Evolutionary conservation across 1,140 invertebrate genomes (phyloP).

Genomic region (Centruroides sculpturatus): DNA sequence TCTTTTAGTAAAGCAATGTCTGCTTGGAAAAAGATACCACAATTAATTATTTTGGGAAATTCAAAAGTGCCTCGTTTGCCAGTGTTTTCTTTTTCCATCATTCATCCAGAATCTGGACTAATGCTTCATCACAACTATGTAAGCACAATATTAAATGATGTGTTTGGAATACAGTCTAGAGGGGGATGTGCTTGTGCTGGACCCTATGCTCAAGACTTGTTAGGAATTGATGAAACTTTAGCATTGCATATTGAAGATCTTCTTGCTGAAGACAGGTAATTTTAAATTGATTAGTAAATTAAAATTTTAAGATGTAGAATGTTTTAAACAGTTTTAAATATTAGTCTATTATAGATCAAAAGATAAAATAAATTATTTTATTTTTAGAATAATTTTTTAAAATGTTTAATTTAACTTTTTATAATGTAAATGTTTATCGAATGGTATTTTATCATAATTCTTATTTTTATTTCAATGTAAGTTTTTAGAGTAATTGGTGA

Average conservation of each 20-base stretch:
- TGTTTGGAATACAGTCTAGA: constrained; percentile 79
- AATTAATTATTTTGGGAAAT: constrained; percentile 65
- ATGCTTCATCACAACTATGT: constrained; percentile 86
- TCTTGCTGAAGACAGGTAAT: constrained; percentile 43
- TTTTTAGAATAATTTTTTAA: no score
- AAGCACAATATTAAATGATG: constrained; percentile 70
- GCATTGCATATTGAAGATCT: constrained; percentile 59
- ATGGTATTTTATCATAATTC: no score
- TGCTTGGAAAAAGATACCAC: constrained; percentile 43
- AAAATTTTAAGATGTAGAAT: no score
- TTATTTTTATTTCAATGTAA: no score
- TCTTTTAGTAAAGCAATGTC: constrained; percentile 17
- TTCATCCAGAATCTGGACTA: constrained; percentile 51
- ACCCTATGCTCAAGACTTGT: constrained; percentile 65
- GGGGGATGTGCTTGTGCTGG: constrained; percentile 72
- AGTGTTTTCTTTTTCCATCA: constrained; percentile 73
- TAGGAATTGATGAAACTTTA: constrained; percentile 62
- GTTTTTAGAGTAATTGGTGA: no score
- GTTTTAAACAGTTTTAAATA: no score
- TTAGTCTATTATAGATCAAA: no score
- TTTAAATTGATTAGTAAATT: no score
- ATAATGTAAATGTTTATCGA: no score
- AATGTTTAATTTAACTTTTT: no score
- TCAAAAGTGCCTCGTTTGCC: constrained; percentile 49
- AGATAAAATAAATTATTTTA: no score